Evolutionary conservation across 1,140 invertebrate genomes (phyloP), one percentile per base, ranked within the genome.

Genomic region (Bathynomus jamesi): DNA sequence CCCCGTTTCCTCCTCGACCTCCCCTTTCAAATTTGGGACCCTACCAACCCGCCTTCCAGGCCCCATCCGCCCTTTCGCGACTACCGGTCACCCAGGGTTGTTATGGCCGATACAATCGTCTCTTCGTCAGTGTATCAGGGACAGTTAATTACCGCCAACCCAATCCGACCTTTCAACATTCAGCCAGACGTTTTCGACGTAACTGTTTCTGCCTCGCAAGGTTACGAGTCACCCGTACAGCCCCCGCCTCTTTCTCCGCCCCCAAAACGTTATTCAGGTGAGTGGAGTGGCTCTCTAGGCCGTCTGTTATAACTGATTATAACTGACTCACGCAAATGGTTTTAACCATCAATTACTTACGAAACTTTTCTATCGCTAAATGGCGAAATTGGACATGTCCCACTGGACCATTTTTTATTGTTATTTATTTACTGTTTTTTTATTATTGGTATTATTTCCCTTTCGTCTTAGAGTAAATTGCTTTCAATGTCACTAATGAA

Each of bases 131-230:
- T 53, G 5, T 53, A 53, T 53, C 40, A 53, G 21, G 67, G 25
- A 21, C 21, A 69, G 17, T 40, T 69, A 17, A 61, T 69, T n/a
- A 69, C 53, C 27, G 53, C 40, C 28, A 30, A 28, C 11, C 2
- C 28, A 3, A 31, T 25, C n/a, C 28, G 27, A 61, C 67, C 67
- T 17, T 61, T 61, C 0, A 28, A 69, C 53, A 32, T 69, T 4
- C 32, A 27, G 3, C 46, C 46, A 24, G 24, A 60, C 3, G 67
- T 69, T 24, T 69, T 69, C 25, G 67, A 69, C 11, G 67, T 69
- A 21, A 69, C 67, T n/a, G 67, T 69, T n/a, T 69, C 67, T 25
- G 67, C 67, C 7, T 60, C 32, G 40, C 67, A 69, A 61, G 67
- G 67, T 17, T 69, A 61, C 27, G 67, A 60, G 17, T 61, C 46